phyloP scores from a whole-genome alignment of 2,888 invertebrate genomes.

The Serripes groenlandicus region DNA sequence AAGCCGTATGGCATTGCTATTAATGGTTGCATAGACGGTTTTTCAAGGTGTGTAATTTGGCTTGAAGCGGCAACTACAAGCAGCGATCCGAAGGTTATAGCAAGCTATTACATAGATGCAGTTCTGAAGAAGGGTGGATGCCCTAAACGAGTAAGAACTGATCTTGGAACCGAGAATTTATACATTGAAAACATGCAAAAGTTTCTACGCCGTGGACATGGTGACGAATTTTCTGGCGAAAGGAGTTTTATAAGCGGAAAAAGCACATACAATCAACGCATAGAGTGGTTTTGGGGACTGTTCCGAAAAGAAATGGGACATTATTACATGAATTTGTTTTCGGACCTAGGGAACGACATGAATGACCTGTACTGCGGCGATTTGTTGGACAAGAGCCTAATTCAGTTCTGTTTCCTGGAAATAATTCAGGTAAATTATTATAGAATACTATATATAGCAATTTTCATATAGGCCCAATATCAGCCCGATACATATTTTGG shows the following conservation, averaged over 20 bases:
- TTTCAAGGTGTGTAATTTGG: constrained; percentile 62
- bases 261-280: constrained; percentile 60
- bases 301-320: constrained; percentile 44
- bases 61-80: constrained; percentile 53
- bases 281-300: constrained; percentile 66
- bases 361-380: constrained; percentile 35
- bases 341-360: constrained; percentile 32
- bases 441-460: no score
- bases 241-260: constrained; percentile 46
- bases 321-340: constrained; percentile 58
- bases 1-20: constrained; percentile 60
- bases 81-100: constrained; percentile 55
- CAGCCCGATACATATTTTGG: no score
- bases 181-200: constrained; percentile 16
- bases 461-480: no score
- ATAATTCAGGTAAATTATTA: constrained; percentile 69
- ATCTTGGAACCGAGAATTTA: constrained; percentile 60
- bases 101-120: constrained; percentile 42
- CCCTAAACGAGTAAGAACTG: constrained; percentile 47
- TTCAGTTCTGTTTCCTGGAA: constrained; percentile 59
- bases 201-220: constrained; percentile 26
- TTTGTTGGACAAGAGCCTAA: constrained; percentile 44
- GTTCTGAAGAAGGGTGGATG: constrained; percentile 42
- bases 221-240: constrained; percentile 16
- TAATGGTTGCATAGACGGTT: constrained; percentile 45